Conservation (phyloP, 2,888 invertebrate species). For the Parnassius apollo region DNA sequence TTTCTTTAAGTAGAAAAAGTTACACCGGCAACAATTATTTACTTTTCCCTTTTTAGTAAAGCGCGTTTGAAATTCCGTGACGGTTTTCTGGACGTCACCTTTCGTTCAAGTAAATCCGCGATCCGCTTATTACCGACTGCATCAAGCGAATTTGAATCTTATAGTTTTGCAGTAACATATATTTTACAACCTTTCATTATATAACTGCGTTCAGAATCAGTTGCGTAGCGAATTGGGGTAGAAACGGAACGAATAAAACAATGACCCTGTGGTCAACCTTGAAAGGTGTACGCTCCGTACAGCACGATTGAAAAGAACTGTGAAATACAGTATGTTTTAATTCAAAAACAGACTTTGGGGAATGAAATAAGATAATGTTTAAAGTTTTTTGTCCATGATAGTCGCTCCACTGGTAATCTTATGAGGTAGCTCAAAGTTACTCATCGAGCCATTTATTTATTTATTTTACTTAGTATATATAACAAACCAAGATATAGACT, state of each 20-base stretch:
- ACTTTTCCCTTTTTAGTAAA: slow-evolving; percentile 26
- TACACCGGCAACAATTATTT: slow-evolving; percentile 21
- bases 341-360: no score
- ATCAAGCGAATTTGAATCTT: slow-evolving; percentile 8
- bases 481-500: no score
- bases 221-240: slow-evolving; percentile 46
- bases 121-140: slow-evolving; percentile 29
- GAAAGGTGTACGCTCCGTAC: slow-evolving; percentile 34
- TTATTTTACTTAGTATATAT: no score
- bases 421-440: no score
- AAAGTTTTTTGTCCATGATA: no score
- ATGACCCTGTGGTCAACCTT: slow-evolving; percentile 46
- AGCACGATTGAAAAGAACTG: slow-evolving; percentile 21
- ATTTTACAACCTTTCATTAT: neutral
- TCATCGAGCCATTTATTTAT: no score
- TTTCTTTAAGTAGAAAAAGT: no score
- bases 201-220: slow-evolving; percentile 30
- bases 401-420: no score
- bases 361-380: no score
- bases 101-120: slow-evolving; percentile 39
- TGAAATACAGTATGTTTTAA: neutral
- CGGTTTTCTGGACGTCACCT: slow-evolving; percentile 27
- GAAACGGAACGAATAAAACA: slow-evolving; percentile 53
- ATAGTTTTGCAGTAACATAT: slow-evolving; percentile 5
- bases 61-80: slow-evolving; percentile 25